Evolutionary conservation across 2,797 vertebrate genomes (phyloP), one percentile per base, ranked within the genome.

Genomic region (Vireo griseus): DNA sequence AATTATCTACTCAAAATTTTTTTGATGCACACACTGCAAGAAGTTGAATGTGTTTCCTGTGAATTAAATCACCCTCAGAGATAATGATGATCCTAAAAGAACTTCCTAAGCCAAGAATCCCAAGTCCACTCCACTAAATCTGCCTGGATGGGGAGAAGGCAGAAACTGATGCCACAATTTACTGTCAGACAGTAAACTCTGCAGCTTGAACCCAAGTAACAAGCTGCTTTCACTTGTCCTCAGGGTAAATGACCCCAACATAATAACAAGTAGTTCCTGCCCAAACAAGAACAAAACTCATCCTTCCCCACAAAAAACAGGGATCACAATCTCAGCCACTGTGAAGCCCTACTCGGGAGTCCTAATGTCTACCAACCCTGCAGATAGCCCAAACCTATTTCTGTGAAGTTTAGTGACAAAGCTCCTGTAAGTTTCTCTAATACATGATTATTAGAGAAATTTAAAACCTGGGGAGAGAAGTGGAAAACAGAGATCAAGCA

Each of bases 1-100:
- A 95, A 96, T 96, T 96, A 95, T 29, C 86, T 33, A 87, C 86
- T 92, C 58, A 77, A 77, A 67, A 54, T 87, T 74, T 91, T 93
- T 92, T 55, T 75, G 48, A 88, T 9, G 16, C 39, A 75, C n/a
- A 68, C 55, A 80, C 48, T 75, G 35, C 48, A 94, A 93, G 81
- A 77, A 92, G 69, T 47, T 44, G 57, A 88, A 86, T 35, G 25
- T 8, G 11, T 33, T 95, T 96, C 89, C 94, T 88, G 74, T 72
- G 85, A 79, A 77, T 90, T 86, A 86, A 92, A 84, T 48, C 83
- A 76, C 63, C 63, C 81, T 92, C 65, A 79, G 61, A 94, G 62
- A 82, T 63, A 86, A 91, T 5, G 11, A 67, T 48, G 52, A 61
- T 88, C 68, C 80, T 69, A 63, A 52, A 88, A 73, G 50, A 90